Percentiles rank a stretch among this genome's conserved stretches.
phyloP scores from a whole-genome alignment of 2,797 vertebrate genomes.

The Euthynnus affinis region DNA sequence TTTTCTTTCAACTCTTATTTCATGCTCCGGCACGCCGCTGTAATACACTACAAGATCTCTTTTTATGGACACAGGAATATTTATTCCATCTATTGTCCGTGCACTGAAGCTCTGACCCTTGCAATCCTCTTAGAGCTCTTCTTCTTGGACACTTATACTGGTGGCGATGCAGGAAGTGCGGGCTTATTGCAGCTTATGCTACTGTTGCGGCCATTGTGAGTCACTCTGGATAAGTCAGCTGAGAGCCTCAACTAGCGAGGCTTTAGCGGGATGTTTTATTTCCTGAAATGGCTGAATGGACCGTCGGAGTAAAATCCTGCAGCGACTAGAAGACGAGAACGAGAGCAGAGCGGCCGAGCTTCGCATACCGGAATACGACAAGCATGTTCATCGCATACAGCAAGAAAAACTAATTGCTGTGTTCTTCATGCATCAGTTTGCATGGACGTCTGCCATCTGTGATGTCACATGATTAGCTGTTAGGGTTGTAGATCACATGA shows the following conservation, averaged over 20 bases:
- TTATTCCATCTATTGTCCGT: constrained; percentile 28
- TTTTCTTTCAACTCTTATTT: constrained; percentile 31
- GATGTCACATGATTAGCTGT: neutral
- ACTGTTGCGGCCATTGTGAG: constrained; percentile 30
- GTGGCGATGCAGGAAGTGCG: constrained; percentile 37
- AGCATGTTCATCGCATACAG: too few species aligned
- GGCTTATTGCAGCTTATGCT: constrained; percentile 43
- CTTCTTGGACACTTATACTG: constrained; percentile 36
- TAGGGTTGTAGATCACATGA: too few species aligned
- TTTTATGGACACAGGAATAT: constrained; percentile 30
- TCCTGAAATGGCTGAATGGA: neutral
- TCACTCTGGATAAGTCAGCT: constrained; percentile 47
- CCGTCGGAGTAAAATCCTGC: neutral
- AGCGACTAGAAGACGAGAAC: too few species aligned
- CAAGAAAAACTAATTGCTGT: too few species aligned
- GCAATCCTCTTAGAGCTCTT: constrained; percentile 51
- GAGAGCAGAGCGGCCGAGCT: too few species aligned
- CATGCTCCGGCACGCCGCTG: neutral
- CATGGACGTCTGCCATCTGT: neutral
- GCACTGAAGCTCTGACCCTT: constrained; percentile 36
- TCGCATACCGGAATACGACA: neutral
- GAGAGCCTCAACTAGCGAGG: neutral
- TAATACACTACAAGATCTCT: neutral
- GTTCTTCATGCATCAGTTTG: too few species aligned
- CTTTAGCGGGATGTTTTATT: neutral